phyloP scores from a whole-genome alignment of 2,888 invertebrate genomes.

The Camponotus fellah region DNA sequence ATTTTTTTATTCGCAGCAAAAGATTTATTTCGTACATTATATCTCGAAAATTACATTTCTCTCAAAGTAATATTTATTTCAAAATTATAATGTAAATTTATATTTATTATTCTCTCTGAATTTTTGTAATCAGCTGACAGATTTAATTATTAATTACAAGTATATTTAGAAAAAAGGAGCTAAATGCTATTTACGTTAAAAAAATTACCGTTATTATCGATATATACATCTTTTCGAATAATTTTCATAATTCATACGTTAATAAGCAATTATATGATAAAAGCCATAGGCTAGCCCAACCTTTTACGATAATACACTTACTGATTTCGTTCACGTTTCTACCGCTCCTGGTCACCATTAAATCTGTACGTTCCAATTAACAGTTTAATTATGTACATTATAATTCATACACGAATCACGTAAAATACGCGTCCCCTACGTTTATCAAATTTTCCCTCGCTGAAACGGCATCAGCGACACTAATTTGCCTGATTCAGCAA shows the following conservation, averaged over 20 bases:
- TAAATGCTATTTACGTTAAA: not conserved
- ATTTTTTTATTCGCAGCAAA: not conserved
- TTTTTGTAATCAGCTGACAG: not conserved
- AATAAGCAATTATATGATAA: slow-evolving; percentile 48
- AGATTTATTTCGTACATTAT: slow-evolving; percentile 5
- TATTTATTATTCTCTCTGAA: not conserved
- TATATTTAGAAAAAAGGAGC: not conserved
- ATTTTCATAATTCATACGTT: slow-evolving; percentile 31
- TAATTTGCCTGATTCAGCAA: slow-evolving; percentile 32
- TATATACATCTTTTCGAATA: not conserved
- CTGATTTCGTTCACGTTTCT: slow-evolving; percentile 39
- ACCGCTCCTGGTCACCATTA: slow-evolving; percentile 23
- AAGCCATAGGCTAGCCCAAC: slow-evolving; percentile 21
- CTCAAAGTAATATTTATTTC: not conserved
- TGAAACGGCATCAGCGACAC: not conserved
- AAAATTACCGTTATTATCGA: not conserved
- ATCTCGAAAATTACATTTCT: not conserved
- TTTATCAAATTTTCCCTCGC: slow-evolving; percentile 6
- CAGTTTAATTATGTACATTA: slow-evolving; percentile 50
- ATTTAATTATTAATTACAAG: not conserved
- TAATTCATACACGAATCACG: slow-evolving; percentile 41
- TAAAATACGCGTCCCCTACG: slow-evolving; percentile 31
- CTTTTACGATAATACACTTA: slow-evolving; percentile 45
- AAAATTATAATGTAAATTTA: not conserved
- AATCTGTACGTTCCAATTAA: slow-evolving; percentile 48